Percentiles rank a stretch among this genome's conserved stretches.
Evolutionary conservation across 2,113 vertebrate species (phyloP).

Genomic region (Campylorhamphus procurvoides): DNA sequence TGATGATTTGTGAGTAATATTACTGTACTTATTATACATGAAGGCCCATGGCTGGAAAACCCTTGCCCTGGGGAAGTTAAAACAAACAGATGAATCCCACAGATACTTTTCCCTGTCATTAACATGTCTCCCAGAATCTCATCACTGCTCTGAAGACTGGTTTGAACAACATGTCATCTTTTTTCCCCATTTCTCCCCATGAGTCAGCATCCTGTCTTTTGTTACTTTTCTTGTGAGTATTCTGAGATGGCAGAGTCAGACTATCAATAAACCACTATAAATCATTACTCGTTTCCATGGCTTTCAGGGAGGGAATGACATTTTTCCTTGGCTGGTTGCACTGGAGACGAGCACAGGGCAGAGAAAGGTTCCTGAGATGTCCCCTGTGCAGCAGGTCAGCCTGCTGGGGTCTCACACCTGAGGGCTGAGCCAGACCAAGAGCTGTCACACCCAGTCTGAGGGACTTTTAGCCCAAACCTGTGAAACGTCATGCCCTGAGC

Average conservation of each 20-base stretch:
- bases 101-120: not conserved
- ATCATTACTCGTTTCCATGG: not conserved
- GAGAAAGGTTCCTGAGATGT: not conserved
- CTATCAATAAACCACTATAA: not conserved
- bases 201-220: not conserved
- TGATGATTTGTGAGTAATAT: not conserved
- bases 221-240: not conserved
- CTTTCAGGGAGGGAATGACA: not conserved
- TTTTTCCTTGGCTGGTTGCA: not conserved
- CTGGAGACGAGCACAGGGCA: not conserved
- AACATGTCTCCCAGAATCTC: not conserved
- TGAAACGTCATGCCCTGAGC: fast-evolving
- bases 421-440: not conserved
- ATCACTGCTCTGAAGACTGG: not conserved
- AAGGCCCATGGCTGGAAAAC: not conserved
- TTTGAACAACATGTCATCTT: not conserved
- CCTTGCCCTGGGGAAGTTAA: not conserved
- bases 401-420: not conserved
- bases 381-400: not conserved
- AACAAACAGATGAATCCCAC: not conserved
- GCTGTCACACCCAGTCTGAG: not conserved
- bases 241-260: not conserved
- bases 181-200: not conserved
- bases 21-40: not conserved
- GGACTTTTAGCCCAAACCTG: not conserved